Percentiles rank a stretch among this genome's conserved stretches.
Evolutionary conservation across 2,797 vertebrate genomes (phyloP).

Genomic region (Neopelma chrysocephalum): DNA sequence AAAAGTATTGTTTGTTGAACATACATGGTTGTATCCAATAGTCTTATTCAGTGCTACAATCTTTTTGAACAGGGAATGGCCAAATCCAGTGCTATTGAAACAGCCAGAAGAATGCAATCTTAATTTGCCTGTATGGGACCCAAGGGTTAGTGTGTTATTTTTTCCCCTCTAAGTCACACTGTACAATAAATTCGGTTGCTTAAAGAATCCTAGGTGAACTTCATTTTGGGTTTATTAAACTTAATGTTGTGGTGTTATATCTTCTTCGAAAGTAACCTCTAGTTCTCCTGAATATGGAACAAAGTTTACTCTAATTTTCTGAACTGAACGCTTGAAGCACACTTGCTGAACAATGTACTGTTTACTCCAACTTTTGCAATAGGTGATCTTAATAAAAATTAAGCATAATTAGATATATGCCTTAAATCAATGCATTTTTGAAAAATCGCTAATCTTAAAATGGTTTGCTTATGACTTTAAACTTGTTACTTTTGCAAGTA

Average conservation of each 20-base stretch:
- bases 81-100: constrained; percentile 88
- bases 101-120: constrained; percentile 87
- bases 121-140: constrained; percentile 91
- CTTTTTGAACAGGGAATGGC: constrained; percentile 89
- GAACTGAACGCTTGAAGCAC: background rate
- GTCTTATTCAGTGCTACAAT: constrained; percentile 83
- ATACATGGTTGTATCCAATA: constrained; percentile 71
- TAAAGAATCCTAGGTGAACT: constrained; percentile 57
- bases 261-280: constrained; percentile 34
- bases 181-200: constrained; percentile 71
- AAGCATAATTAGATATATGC: background rate
- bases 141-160: constrained; percentile 86
- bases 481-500: background rate
- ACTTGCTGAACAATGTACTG: constrained; percentile 43
- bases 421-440: background rate
- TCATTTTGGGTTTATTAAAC: constrained; percentile 45
- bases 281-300: constrained; percentile 45
- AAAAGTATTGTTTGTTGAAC: constrained; percentile 75
- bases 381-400: constrained; percentile 56
- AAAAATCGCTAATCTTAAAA: background rate
- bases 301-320: constrained; percentile 48
- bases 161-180: constrained; percentile 79
- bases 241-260: constrained; percentile 17
- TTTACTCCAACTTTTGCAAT: constrained; percentile 26
- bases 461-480: background rate